Evolutionary conservation across 2,797 vertebrate genomes (phyloP).

Genomic region (Microhierax caerulescens): DNA sequence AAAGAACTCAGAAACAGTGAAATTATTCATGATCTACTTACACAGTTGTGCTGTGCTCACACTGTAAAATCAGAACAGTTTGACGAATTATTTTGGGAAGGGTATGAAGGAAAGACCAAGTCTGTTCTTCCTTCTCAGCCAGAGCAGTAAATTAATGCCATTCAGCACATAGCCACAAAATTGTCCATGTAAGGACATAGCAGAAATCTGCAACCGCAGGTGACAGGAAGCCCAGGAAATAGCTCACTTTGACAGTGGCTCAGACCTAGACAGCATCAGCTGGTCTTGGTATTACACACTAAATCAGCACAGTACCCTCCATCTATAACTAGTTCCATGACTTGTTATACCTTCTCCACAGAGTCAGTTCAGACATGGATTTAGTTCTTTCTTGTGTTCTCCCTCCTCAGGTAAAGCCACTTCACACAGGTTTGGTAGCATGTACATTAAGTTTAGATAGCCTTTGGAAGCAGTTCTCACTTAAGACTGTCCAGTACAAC

Average conservation of each 20-base stretch:
- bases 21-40: neutral
- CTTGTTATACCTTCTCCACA: neutral
- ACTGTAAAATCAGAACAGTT: neutral
- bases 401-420: neutral
- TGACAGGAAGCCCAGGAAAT: neutral
- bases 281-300: neutral
- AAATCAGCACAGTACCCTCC: neutral
- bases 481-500: neutral
- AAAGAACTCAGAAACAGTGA: neutral
- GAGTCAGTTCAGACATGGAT: neutral
- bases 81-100: neutral
- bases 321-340: neutral
- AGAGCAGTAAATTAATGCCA: neutral
- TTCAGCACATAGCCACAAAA: neutral
- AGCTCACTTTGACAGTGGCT: neutral
- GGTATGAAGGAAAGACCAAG: neutral
- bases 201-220: neutral
- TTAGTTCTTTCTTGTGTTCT: neutral
- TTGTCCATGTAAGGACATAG: neutral
- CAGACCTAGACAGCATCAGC: neutral
- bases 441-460: neutral
- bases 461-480: neutral
- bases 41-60: neutral
- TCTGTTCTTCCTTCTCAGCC: neutral
- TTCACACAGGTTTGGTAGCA: neutral